Conservation (phyloP, 2,113 vertebrate genomes). For the Ammodytes dubius region DNA sequence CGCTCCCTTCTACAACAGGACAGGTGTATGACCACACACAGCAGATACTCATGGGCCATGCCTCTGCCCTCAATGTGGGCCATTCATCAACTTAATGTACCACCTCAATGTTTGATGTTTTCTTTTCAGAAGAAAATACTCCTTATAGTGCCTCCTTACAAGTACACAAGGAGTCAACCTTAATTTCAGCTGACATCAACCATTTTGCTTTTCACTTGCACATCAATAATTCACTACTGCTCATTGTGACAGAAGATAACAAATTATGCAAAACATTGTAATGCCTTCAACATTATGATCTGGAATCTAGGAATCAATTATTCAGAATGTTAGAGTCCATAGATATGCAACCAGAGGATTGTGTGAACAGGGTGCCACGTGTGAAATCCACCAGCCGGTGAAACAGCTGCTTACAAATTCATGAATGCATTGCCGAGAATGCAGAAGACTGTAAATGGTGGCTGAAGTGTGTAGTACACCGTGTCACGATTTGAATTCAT, state of each 20-base stretch:
- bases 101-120: not conserved
- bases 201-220: slow-evolving; percentile 33
- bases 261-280: slow-evolving; percentile 76
- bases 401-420: slow-evolving; percentile 57
- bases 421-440: slow-evolving; percentile 52
- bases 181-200: slow-evolving; percentile 31
- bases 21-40: not conserved
- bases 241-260: slow-evolving; percentile 52
- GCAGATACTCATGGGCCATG: not conserved
- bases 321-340: slow-evolving; percentile 47
- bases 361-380: slow-evolving; percentile 33
- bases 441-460: slow-evolving; percentile 43
- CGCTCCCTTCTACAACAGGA: slow-evolving; percentile 88
- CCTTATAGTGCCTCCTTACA: not conserved
- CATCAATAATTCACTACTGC: slow-evolving; percentile 66
- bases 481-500: slow-evolving; percentile 70
- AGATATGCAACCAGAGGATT: slow-evolving; percentile 27
- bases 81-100: slow-evolving; percentile 12
- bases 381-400: slow-evolving; percentile 40
- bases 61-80: not conserved
- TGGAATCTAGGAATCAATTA: slow-evolving; percentile 73
- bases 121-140: not conserved
- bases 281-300: slow-evolving; percentile 55
- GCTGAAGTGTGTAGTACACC: slow-evolving; percentile 20
- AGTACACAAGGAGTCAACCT: not conserved